Base-by-base conservation (phyloP, 2,888 invertebrate species). In the Lamellibrachia satsuma region DNA sequence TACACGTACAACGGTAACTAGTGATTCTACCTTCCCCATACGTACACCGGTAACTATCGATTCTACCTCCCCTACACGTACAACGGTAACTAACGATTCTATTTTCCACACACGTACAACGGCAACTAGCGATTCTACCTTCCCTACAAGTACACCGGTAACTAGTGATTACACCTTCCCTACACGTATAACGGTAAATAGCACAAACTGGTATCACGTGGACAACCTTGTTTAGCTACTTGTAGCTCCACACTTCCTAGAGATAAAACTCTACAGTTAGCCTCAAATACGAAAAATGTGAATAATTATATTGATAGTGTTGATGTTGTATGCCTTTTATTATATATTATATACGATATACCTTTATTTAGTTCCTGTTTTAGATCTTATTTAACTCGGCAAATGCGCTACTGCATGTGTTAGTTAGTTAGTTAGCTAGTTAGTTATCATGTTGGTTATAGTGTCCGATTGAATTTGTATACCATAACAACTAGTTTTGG, bases 31-130 rank as follows among this genome's bases (percentile, higher is more conserved):
- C 4, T 75, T 3, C 75, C n/a, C 39, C 39, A 39, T 39, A 39
- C 39, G 39, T 39, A 39, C 39, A 39, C 39, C 39, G 39, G 39
- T 39, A 39, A 39, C 39, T 39, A 39, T 39, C 39, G 39, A 39
- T 75, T 75, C 75, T 75, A 75, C 22, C 75, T 75, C 75, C 75
- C 75, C 75, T 75, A 75, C 22, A 75, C 75, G 75, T 75, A 75
- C 75, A 75, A 75, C 75, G 75, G 75, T 75, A 75, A 75, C 22
- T 75, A 75, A 22, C 75, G n/a, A 15, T 2, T 75, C 55, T 9
- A 75, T 6, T 22, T 75, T 3, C 75, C n/a, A 15, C n/a, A 75
- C 22, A 75, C 75, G 75, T 75, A 75, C 75, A 75, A 75, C 75
- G 75, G n/a, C n/a, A 75, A 75, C 22, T 75, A 75, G 4, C 75